phyloP scores from a whole-genome alignment of 2,797 vertebrate species.

The Mycteria americana region DNA sequence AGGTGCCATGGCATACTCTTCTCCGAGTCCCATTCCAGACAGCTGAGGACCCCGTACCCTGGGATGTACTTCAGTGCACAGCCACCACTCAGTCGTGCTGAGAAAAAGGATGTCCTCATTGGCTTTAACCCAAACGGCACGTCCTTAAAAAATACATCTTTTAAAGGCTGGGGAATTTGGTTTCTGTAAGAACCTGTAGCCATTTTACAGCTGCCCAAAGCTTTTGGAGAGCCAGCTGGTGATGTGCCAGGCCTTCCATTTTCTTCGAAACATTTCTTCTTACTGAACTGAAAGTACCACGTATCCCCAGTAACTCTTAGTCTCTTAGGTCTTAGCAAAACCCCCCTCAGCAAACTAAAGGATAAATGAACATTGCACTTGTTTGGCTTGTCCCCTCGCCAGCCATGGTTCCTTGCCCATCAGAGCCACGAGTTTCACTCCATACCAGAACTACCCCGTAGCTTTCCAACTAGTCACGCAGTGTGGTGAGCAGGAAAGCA shows the following conservation, averaged over 20 bases:
- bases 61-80: background rate
- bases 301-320: background rate
- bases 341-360: background rate
- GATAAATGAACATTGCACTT: background rate
- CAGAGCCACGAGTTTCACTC: background rate
- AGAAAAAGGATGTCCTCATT: background rate
- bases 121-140: background rate
- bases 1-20: background rate
- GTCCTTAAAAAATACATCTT: background rate
- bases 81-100: accelerated
- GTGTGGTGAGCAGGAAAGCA: background rate
- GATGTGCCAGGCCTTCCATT: background rate
- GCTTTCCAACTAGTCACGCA: background rate
- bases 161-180: background rate
- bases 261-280: background rate
- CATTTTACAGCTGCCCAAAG: background rate
- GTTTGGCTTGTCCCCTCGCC: background rate
- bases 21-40: background rate
- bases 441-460: background rate
- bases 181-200: background rate
- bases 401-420: background rate
- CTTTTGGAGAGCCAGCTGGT: background rate
- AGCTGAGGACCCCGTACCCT: background rate
- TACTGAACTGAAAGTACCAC: background rate
- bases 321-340: background rate